Percentiles rank a stretch among this genome's conserved stretches.
phyloP scores from a whole-genome alignment of 2,888 invertebrate genomes.

The Syrista parreyssii region DNA sequence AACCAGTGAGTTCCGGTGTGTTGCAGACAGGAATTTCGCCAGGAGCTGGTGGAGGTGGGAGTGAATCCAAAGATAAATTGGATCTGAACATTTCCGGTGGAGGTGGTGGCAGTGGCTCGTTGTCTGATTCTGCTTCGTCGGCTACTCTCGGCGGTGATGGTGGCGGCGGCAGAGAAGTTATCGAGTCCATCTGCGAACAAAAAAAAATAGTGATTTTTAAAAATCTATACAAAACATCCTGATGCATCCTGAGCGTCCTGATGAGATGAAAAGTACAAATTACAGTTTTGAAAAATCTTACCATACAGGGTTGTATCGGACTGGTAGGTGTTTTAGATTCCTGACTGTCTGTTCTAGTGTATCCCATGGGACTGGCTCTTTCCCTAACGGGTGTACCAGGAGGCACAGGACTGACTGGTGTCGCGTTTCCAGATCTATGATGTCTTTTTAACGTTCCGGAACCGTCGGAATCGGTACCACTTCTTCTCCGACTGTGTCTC shows the following conservation, averaged over 20 bases:
- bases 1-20: slow-evolving; percentile 73
- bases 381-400: slow-evolving; percentile 69
- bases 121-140: slow-evolving; percentile 69
- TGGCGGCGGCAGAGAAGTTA: slow-evolving; percentile 68
- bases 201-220: background rate
- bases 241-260: background rate
- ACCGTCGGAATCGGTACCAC: slow-evolving; percentile 67
- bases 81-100: slow-evolving; percentile 82
- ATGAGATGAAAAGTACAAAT: background rate
- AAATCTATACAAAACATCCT: background rate
- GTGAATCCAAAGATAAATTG: slow-evolving; percentile 81
- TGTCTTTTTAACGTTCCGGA: slow-evolving; percentile 62
- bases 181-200: slow-evolving; percentile 68
- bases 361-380: slow-evolving; percentile 65
- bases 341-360: slow-evolving; percentile 52
- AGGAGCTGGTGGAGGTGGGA: slow-evolving; percentile 82
- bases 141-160: slow-evolving; percentile 65
- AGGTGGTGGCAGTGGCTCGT: slow-evolving; percentile 76
- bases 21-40: slow-evolving; percentile 69
- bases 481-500: slow-evolving; percentile 70
- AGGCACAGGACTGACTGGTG: slow-evolving; percentile 65
- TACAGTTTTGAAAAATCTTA: slow-evolving; percentile 21
- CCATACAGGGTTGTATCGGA: slow-evolving; percentile 59
- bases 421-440: slow-evolving; percentile 67
- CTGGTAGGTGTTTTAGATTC: slow-evolving; percentile 61